Base-by-base conservation (phyloP, 2,888 invertebrate species). In the Aphidoletes aphidimyza region DNA sequence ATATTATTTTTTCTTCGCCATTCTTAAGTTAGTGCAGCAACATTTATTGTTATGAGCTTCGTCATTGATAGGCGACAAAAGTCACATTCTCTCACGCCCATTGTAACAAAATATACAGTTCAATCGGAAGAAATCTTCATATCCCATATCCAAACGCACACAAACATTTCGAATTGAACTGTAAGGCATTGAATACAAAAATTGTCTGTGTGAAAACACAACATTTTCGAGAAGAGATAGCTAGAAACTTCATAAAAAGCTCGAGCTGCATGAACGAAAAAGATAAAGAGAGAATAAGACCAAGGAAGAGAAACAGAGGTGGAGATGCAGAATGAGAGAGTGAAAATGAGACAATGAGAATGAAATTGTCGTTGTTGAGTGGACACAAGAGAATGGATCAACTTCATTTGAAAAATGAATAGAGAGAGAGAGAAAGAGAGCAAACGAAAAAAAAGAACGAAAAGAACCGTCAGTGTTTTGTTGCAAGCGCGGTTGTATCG, bases 31-130 rank as follows among this genome's bases (percentile, higher is more conserved):
- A n/a, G n/a, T n/a, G n/a, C n/a, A n/a, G n/a, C n/a, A n/a, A n/a
- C n/a, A n/a, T n/a, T 42, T 42, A 14, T 42, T 42, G 42, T 42
- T 42, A 14, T 42, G 8, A 14, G 8, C 42, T 9, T 30, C 69
- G 69, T 69, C 69, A 69, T 69, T 14, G 69, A 69, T 0, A n/a
- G 69, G 69, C 69, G 9, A 69, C 30, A 69, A 30, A 69, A 69
- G 30, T 69, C 34, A 69, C 26, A 69, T 69, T 69, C 69, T 69
- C 69, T 69, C 69, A 69, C 69, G 69, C 69, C 69, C 30, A 69
- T 30, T 69, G 26, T 11, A 69, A 30, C 69, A 14, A 69, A 69
- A 69, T 14, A 69, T 30, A 69, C 8, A 47, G 34, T 69, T 69
- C 34, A 69, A 69, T 30, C 14, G 69, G 30, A 14, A 22, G 14